Base-by-base conservation (phyloP, 2,113 vertebrate genomes). In the Corythoichthys haematopterus region DNA sequence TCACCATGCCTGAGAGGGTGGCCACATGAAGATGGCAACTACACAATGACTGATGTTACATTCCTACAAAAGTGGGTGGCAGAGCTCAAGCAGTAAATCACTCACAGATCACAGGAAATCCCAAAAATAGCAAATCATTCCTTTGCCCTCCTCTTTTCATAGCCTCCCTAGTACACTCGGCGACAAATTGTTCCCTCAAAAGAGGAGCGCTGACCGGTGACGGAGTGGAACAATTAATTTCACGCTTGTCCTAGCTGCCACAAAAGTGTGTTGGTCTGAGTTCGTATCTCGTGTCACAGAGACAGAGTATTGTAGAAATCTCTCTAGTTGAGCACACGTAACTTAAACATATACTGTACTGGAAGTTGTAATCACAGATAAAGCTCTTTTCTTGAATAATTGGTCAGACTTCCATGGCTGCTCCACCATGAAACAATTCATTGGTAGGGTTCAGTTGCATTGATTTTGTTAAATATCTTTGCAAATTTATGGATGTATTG, bases 221-320 rank as follows among this genome's bases (percentile, higher is more conserved):
- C 92, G 93, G 93, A 95, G 93, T 95, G 95, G 94, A 98, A 96
- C 95, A 94, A 98, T 96, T 97, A 92, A 98, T 98, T 97, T 97
- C 94, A 96, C 92, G 94, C 93, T 92, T 96, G 94, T 96, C 95
- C 93, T 94, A 92, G 89, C 88, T 82, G 89, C 87, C 91, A 94
- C 93, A 92, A 93, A 94, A 90, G 91, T 88, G 88, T 86, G 92
- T 93, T 93, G 93, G 95, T 94, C 93, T 92, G 92, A 93, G 93
- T 93, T 91, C 90, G 90, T 93, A 94, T 94, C 92, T 92, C 92
- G 92, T 62, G 88, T 89, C 61, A 80, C 87, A 83, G 89, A 91
- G 79, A 88, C 77, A 65, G 71, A 2, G 55, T 87, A 88, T 88
- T 71, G 72, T 66, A 78, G 80, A 69, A 74, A 63, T 43, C 53